phyloP scores from a whole-genome alignment of 1,140 invertebrate genomes.

The Bursaphelenchus mucronatus region DNA sequence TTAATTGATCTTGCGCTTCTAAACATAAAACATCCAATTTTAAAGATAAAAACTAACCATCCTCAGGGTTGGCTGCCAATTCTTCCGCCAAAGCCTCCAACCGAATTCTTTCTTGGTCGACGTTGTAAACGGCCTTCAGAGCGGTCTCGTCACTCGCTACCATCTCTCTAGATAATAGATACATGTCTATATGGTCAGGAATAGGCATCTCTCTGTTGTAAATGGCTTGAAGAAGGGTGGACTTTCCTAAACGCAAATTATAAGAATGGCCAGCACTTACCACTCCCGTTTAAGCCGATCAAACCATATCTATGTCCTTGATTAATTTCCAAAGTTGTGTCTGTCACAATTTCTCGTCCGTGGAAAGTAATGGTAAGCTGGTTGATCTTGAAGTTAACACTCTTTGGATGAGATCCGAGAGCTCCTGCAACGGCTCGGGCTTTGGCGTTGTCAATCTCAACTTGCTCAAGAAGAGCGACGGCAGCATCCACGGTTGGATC shows the following conservation, averaged over 20 bases:
- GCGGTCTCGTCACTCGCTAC: slow-evolving; percentile 83
- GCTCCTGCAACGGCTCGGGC: slow-evolving; percentile 89
- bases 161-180: slow-evolving; percentile 92
- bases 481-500: slow-evolving; percentile 44
- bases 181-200: slow-evolving; percentile 94
- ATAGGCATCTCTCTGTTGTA: slow-evolving; percentile 91
- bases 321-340: slow-evolving; percentile 92
- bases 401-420: slow-evolving; percentile 84
- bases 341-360: slow-evolving; percentile 86
- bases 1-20: slow-evolving; percentile 86
- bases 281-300: slow-evolving; percentile 90
- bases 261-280: slow-evolving; percentile 65
- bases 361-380: slow-evolving; percentile 97
- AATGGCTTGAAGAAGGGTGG: slow-evolving; percentile 81
- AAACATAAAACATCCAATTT: slow-evolving; percentile 46
- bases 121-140: slow-evolving; percentile 93
- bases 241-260: slow-evolving; percentile 70
- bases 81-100: slow-evolving; percentile 88
- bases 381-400: slow-evolving; percentile 90
- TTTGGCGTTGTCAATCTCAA: slow-evolving; percentile 80
- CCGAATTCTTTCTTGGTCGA: slow-evolving; percentile 84
- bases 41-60: slow-evolving; percentile 66
- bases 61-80: slow-evolving; percentile 78
- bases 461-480: slow-evolving; percentile 71
- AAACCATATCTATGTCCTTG: slow-evolving; percentile 91